Conservation (phyloP, 2,113 vertebrate species). For the Larimichthys polyactis region DNA sequence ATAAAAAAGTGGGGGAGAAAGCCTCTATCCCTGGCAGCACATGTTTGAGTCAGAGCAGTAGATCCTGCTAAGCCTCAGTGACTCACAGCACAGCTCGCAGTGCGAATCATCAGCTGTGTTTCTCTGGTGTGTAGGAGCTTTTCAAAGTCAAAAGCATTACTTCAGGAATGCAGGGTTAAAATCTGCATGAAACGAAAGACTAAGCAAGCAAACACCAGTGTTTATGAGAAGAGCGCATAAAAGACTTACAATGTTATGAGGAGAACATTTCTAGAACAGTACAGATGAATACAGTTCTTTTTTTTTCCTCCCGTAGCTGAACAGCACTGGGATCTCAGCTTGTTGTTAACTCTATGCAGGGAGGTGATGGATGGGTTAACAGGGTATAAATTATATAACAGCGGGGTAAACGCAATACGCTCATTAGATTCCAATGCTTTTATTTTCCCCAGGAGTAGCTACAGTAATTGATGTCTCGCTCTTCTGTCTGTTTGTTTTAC, state of each 20-base stretch:
- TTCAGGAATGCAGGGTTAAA: conserved; percentile 69
- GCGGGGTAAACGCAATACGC: conserved; percentile 80
- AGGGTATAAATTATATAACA: conserved; percentile 79
- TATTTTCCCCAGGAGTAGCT: conserved; percentile 79
- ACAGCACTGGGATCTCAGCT: conserved; percentile 50
- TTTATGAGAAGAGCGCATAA: conserved; percentile 44
- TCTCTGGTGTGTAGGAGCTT: conserved; percentile 77
- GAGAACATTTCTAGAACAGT: conserved; percentile 32
- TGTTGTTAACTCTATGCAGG: conserved; percentile 61
- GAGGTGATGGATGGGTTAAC: conserved; percentile 79
- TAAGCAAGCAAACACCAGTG: conserved; percentile 62
- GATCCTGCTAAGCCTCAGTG: conserved; percentile 83
- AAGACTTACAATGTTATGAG: conserved; percentile 50
- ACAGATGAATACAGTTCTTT: conserved; percentile 17
- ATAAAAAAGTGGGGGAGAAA: conserved; percentile 69
- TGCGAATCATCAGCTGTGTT: conserved; percentile 77
- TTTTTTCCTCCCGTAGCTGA: neutral
- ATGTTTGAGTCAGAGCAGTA: conserved; percentile 81
- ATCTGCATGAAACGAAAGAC: conserved; percentile 70
- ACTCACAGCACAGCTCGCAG: conserved; percentile 79
- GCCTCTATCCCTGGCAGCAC: conserved; percentile 73
- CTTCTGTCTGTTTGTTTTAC: conserved; percentile 76
- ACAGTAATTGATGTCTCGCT: conserved; percentile 78
- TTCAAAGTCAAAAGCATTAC: conserved; percentile 77
- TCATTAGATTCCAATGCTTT: conserved; percentile 79